Evolutionary conservation across 2,797 vertebrate genomes (phyloP), one percentile per base, ranked within the genome.

Genomic region (Enteromius trimaculatus): DNA sequence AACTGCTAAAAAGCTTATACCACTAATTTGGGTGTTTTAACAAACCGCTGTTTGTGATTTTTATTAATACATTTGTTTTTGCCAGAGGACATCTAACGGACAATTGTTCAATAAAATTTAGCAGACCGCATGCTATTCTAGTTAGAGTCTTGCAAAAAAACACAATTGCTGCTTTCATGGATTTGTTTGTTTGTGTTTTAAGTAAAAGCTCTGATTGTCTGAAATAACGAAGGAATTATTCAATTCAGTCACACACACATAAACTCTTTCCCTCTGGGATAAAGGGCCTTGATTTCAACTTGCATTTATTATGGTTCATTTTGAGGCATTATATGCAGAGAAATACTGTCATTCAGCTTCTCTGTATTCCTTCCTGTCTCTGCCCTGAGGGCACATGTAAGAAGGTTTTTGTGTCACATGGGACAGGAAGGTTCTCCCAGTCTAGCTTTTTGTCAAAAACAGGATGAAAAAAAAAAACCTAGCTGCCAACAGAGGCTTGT

Each of bases 391-490:
- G 3, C 55, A 66, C 34, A 39, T 77, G 23, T 81, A 37, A 78
- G 80, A 42, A 82, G 80, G 11, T 21, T 72, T 81, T n/a, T 49
- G 29, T 31, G 47, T 83, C 39, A 69, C 9, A 31, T 16, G 6
- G 34, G 31, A 62, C 51, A 81, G 53, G 26, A 64, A 84, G 23
- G 31, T 8, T 47, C 42, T 62, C 68, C 31, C 42, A 64, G 69
- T 72, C 29, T 51, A 78, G 71, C 51, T 60, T 47, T 77, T 76
- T 83, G 85, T 83, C 80, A 88, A 39, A 74, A 77, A 39, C 51
- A 70, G 68, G 34, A 86, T 77, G 66, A 62, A 72, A 72, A 39
- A 60, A 74, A 62, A 47, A 21, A n/a, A n/a, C n/a, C 58, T 62
- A 64, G 14, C 76, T 31, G 49, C 34, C 37, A 55, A 71, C 79